phyloP scores from a whole-genome alignment of 2,888 invertebrate species.

The Nemotelus nigrinus region DNA sequence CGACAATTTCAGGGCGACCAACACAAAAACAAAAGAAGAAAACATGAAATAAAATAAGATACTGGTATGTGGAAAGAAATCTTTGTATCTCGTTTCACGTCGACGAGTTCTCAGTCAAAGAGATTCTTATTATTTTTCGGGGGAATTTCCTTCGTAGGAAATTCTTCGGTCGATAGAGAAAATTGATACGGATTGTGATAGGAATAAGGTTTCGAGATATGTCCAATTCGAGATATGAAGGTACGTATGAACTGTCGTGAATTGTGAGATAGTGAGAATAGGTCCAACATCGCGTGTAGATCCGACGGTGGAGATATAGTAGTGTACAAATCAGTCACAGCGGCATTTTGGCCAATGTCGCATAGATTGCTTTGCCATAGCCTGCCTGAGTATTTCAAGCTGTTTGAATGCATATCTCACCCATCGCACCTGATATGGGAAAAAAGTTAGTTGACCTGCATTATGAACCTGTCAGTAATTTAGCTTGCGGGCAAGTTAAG shows the following conservation, averaged over 20 bases:
- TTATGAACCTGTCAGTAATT: neutral
- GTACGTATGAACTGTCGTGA: no score
- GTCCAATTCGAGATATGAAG: no score
- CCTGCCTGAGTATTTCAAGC: no score
- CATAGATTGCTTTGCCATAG: neutral
- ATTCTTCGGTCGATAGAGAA: neutral
- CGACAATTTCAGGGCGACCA: neutral
- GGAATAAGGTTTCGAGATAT: neutral
- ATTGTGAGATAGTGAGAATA: no score
- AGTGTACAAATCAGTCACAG: no score
- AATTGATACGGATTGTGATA: neutral
- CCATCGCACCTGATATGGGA: neutral
- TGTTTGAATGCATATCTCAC: no score
- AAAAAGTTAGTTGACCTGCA: neutral
- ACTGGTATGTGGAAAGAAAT: neutral
- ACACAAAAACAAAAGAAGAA: neutral
- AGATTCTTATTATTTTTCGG: neutral
- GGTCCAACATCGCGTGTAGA: no score
- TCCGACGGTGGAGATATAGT: no score
- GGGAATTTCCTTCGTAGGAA: neutral
- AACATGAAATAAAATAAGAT: neutral
- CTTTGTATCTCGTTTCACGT: neutral
- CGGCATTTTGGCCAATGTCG: neutral
- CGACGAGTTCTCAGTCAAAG: neutral
- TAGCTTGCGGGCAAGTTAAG: neutral